Percentiles rank a stretch among this genome's conserved stretches.
Evolutionary conservation across 1,140 invertebrate species (phyloP).

Genomic region (Arion vulgaris): DNA sequence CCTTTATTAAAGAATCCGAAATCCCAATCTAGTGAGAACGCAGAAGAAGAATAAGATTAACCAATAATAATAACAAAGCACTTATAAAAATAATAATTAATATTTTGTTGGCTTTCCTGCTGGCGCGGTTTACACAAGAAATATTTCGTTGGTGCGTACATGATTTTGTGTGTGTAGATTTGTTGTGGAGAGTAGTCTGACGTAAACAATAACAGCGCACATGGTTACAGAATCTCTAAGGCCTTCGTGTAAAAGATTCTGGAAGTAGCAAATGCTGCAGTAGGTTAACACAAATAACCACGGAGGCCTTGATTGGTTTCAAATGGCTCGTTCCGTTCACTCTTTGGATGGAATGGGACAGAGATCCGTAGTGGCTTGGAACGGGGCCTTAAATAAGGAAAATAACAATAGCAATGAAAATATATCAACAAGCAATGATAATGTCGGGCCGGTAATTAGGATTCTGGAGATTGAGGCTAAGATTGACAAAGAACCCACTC

Average conservation of each 20-base stretch:
- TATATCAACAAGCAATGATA: constrained; percentile 44
- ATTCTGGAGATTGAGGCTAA: constrained; percentile 61
- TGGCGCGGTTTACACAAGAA: no score
- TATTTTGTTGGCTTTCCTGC: no score
- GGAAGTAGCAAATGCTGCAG: constrained; percentile 31
- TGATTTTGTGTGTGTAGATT: constrained; percentile 11
- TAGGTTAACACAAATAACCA: constrained; percentile 35
- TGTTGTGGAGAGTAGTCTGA: constrained; percentile 21
- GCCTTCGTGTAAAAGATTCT: constrained; percentile 39
- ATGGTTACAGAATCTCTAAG: constrained; percentile 41
- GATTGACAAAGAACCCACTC: constrained; percentile 66
- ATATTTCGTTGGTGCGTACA: no score
- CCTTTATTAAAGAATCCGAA: no score
- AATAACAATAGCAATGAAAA: constrained; percentile 50
- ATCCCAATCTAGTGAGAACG: no score
- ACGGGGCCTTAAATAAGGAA: constrained; percentile 43
- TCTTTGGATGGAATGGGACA: constrained; percentile 47
- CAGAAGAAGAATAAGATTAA: no score
- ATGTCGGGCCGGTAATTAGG: constrained; percentile 51
- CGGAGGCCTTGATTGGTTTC: constrained; percentile 39
- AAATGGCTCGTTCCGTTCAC: constrained; percentile 49
- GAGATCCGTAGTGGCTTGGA: constrained; percentile 42
- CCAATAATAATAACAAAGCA: no score
- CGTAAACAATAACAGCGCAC: constrained; percentile 33
- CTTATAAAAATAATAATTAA: no score